Percentiles rank a stretch among this genome's conserved stretches.
phyloP scores from a whole-genome alignment of 2,888 invertebrate genomes.

The Pollenia amentaria region DNA sequence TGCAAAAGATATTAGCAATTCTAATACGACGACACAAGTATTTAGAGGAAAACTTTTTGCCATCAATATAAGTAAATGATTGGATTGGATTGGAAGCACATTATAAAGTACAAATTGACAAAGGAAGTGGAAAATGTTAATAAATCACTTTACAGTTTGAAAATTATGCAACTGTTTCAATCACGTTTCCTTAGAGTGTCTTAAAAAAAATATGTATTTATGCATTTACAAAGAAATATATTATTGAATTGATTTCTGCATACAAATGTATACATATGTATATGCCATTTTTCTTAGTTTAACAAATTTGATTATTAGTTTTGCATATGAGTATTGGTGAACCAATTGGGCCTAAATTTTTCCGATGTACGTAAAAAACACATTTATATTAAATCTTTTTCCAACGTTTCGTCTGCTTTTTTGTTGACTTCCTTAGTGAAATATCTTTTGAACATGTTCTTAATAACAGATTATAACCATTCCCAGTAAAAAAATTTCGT shows the following conservation, averaged over 20 bases:
- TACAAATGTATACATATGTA: too few species aligned
- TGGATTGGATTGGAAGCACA: neutral
- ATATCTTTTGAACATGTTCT: too few species aligned
- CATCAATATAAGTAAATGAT: constrained; percentile 10
- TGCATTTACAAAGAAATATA: neutral
- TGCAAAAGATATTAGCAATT: constrained; percentile 40
- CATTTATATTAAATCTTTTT: too few species aligned
- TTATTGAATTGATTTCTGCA: neutral
- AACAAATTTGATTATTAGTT: too few species aligned
- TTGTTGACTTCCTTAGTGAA: too few species aligned
- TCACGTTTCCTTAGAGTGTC: constrained; percentile 8
- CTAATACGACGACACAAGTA: constrained; percentile 21
- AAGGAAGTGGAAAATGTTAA: constrained; percentile 9
- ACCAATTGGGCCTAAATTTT: too few species aligned
- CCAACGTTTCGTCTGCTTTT: too few species aligned
- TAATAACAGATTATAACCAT: too few species aligned
- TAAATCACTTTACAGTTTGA: constrained; percentile 31
- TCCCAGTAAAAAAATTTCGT: too few species aligned
- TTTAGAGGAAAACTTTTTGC: neutral
- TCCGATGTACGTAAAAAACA: too few species aligned
- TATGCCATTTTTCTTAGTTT: too few species aligned
- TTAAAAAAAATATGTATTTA: neutral
- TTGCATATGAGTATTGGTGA: too few species aligned
- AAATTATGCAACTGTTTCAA: constrained; percentile 20
- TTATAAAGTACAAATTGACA: neutral